These are phyloP conservation scores for Orius insidiosus DNA, from an alignment of 1,140 invertebrate species.

Conservation along the genomic window DNA sequence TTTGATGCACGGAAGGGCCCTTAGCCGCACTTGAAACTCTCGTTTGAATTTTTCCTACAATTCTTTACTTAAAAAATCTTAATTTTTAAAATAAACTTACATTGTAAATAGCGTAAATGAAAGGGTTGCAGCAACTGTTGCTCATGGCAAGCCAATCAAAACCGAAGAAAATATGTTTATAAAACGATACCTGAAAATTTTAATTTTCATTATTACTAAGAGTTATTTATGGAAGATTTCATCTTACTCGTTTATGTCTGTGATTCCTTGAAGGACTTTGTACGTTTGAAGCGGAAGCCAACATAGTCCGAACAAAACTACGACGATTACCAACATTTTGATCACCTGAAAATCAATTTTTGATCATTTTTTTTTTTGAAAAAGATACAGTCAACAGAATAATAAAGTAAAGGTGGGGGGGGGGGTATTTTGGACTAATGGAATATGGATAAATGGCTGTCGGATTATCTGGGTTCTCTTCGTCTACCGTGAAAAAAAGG, in stretches of 20 bases:
- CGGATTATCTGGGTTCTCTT: no score
- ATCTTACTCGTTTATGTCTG: slow-evolving; percentile 50
- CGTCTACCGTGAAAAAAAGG: no score
- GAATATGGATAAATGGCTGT: no score
- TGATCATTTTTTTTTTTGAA: neutral
- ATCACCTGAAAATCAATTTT: slow-evolving; percentile 44
- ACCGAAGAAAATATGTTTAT: slow-evolving; percentile 36
- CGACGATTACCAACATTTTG: slow-evolving; percentile 68
- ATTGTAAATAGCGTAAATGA: slow-evolving; percentile 41
- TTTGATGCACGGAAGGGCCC: slow-evolving; percentile 14
- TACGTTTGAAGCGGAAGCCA: slow-evolving; percentile 68
- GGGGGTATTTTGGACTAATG: no score
- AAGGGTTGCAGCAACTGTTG: slow-evolving; percentile 42
- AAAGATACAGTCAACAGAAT: no score
- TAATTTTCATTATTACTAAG: no score
- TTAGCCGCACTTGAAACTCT: slow-evolving; percentile 21
- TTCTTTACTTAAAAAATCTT: no score
- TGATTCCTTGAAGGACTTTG: slow-evolving; percentile 48
- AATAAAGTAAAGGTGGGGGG: no score
- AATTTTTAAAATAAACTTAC: slow-evolving; percentile 30
- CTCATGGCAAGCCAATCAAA: slow-evolving; percentile 43
- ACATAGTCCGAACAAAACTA: slow-evolving; percentile 58
- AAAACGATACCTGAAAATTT: slow-evolving; percentile 27
- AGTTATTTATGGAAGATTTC: no score
- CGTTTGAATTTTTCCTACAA: slow-evolving; percentile 24